Evolutionary conservation across 2,888 invertebrate species (phyloP), one percentile per base, ranked within the genome.

Genomic region (Parthenolecanium corni): DNA sequence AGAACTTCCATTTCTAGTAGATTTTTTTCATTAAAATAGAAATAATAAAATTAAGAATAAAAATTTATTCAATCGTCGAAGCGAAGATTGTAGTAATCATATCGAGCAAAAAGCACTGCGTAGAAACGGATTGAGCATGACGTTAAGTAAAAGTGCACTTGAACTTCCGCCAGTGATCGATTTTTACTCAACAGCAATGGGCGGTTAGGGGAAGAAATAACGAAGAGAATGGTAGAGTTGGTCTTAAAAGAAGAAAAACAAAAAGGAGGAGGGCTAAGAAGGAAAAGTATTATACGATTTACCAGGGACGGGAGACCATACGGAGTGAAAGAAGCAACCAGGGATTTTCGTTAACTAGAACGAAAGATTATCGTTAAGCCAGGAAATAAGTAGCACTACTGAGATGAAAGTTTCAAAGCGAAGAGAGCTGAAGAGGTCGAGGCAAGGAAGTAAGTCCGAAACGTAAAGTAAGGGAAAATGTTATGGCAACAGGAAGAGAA

Each of bases 81-180:
- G n/a, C n/a, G n/a, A n/a, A n/a, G n/a, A n/a, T n/a, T n/a, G n/a
- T n/a, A n/a, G n/a, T n/a, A n/a, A n/a, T n/a, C n/a, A n/a, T n/a
- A n/a, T n/a, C n/a, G n/a, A n/a, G n/a, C n/a, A n/a, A 31, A 38
- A 47, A 49, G 51, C 36, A 49, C 49, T 58, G 47, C 57, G 57
- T 57, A 20, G 20, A 23, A 42, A 47, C n/a, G 14, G 31, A 16
- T 31, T 31, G 24, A 36, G 58, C 38, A 14, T 21, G 44, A n/a
- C 16, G 11, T 3, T 4, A 31, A 24, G 24, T 12, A 21, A 58
- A 58, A 58, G 58, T 58, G 58, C 58, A 58, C 58, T 58, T 58
- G 58, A 58, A 58, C 58, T 58, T 58, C 57, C 57, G 46, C 57
- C 16, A 36, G 11, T 5, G 16, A 57, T 49, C 49, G 58, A 58